Conservation (phyloP, 2,888 invertebrate species). For the Dasysyrphus tricinctus region DNA sequence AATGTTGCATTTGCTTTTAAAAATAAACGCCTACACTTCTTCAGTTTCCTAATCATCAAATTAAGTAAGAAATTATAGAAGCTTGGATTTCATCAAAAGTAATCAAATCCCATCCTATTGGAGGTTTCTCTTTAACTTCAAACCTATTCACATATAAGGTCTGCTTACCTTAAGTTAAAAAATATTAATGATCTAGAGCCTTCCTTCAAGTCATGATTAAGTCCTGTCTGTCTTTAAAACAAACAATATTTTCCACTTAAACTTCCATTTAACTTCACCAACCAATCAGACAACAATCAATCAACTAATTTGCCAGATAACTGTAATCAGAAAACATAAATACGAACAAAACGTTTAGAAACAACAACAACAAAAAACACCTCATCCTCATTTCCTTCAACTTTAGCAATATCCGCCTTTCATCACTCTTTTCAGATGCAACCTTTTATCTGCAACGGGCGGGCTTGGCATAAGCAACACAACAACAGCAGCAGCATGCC, state of each 20-base stretch:
- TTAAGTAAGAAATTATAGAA: too few relatives aligned
- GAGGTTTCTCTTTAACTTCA: not conserved
- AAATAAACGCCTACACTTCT: not conserved
- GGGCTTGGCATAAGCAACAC: not conserved
- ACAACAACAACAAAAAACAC: constrained; percentile 24
- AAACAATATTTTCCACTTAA: constrained; percentile 71
- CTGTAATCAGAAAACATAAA: constrained; percentile 69
- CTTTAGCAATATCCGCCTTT: constrained; percentile 42
- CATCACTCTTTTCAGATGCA: constrained; percentile 47
- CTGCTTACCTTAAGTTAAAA: not conserved
- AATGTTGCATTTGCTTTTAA: not conserved
- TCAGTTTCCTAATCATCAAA: not conserved
- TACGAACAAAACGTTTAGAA: constrained; percentile 33
- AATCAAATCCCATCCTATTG: constrained; percentile 5
- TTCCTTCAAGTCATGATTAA: constrained; percentile 30
- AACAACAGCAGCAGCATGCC: constrained; percentile 48
- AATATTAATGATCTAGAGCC: constrained; percentile 5
- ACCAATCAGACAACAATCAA: constrained; percentile 60
- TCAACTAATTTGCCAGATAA: constrained; percentile 70
- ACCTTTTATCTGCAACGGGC: constrained; percentile 15
- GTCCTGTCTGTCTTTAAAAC: constrained; percentile 14
- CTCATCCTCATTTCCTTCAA: constrained; percentile 33
- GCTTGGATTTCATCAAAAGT: not conserved
- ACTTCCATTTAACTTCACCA: constrained; percentile 56
- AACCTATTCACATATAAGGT: not conserved